These are phyloP conservation scores for Lethenteron camtschaticum DNA, from an alignment of 2,113 vertebrate species.

Conservation along the genomic window DNA sequence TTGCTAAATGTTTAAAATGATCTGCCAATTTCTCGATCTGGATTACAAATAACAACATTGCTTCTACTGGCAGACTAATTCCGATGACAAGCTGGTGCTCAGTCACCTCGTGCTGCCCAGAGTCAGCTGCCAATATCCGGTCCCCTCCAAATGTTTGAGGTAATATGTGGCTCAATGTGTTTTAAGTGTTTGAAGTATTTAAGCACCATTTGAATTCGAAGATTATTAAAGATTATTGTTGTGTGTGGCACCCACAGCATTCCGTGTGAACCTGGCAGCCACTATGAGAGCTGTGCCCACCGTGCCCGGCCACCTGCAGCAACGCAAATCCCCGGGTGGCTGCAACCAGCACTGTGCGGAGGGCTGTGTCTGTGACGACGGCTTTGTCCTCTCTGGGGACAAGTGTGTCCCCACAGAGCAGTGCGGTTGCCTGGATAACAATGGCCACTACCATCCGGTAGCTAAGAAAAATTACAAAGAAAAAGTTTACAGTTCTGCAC, in stretches of 20 bases:
- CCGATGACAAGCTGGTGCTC: too few species aligned
- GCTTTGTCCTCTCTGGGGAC: conserved; percentile 23
- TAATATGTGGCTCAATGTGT: too few species aligned
- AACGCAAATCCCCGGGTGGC: conserved; percentile 2
- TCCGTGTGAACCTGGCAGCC: conserved; percentile 21
- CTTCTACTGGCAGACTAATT: too few species aligned
- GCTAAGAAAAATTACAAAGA: conserved; percentile 5
- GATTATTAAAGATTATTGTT: neutral
- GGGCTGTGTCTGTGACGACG: conserved; percentile 26
- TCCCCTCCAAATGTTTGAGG: too few species aligned
- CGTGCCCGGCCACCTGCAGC: conserved; percentile 20
- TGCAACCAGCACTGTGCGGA: conserved; percentile 19
- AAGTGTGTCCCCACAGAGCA: conserved; percentile 17
- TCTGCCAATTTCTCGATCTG: too few species aligned
- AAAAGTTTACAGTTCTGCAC: too few species aligned
- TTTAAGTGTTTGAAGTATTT: too few species aligned
- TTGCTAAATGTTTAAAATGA: too few species aligned
- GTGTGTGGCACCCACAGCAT: conserved; percentile 13
- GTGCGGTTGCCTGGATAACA: conserved; percentile 24
- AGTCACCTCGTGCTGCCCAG: too few species aligned
- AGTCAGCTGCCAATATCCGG: too few species aligned
- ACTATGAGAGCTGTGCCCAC: conserved; percentile 19
- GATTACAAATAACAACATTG: too few species aligned
- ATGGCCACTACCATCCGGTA: conserved; percentile 35
- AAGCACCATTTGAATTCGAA: too few species aligned